Base-by-base conservation (phyloP, 23 tunicate species). In the Phallusia fumigata region DNA sequence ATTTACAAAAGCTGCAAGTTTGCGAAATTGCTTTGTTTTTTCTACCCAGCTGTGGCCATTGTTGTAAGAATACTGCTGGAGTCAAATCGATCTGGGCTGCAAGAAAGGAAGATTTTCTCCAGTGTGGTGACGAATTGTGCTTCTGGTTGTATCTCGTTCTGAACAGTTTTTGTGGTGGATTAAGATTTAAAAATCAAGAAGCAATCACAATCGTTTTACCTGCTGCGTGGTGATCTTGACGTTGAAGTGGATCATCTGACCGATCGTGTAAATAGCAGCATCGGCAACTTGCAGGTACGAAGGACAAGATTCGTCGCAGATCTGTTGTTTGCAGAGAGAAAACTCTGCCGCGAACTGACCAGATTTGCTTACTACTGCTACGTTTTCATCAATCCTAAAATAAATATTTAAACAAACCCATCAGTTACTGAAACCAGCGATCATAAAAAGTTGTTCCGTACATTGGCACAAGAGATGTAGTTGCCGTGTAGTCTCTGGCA, bases 391-490 rank as follows among this genome's bases (percentile, higher is more conserved):
- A 31, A 1, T 0, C 47, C 58, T 35, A 0, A n/a, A n/a, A n/a
- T n/a, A n/a, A n/a, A n/a, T n/a, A n/a, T n/a, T n/a, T n/a, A n/a
- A n/a, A 0, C 19, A 24, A 22, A 74, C 30, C 21, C 16, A n/a
- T n/a, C n/a, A n/a, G n/a, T n/a, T n/a, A n/a, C n/a, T n/a, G n/a
- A n/a, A n/a, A n/a, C n/a, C n/a, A n/a, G n/a, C n/a, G n/a, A n/a
- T n/a, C n/a, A n/a, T n/a, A n/a, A n/a, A n/a, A 40, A 40, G 5
- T 3, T 40, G 13, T 1, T 75, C 35, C 80, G 47, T 83, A 83
- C 86, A 74, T 30, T 18, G 86, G 86, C 58, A 36, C 44, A 12
- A 83, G 35, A 33, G 86, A 83, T 0, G 86, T 83, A 21, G 76
- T 50, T 3, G 76, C 47, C 16, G 47, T 74, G 40, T 83, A 83